Evolutionary conservation across 2,888 invertebrate genomes (phyloP).

Genomic region (Caenorhabditis sp.): DNA sequence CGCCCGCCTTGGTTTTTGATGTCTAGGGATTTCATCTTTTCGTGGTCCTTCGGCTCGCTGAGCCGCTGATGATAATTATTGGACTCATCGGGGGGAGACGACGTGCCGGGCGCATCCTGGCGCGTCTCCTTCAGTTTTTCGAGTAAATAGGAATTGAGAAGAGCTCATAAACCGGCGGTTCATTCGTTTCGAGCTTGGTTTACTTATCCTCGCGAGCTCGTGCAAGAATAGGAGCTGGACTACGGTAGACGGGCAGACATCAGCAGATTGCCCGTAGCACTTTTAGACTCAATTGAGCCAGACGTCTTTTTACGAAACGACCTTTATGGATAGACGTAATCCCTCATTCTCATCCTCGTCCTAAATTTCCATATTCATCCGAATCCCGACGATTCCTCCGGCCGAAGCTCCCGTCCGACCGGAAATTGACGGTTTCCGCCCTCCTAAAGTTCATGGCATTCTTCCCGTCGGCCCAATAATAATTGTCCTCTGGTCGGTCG

Average conservation of each 20-base stretch:
- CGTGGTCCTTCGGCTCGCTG: conserved; percentile 10
- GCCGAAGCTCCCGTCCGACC: neutral
- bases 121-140: conserved; percentile 24
- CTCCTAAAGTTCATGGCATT: conserved; percentile 19
- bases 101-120: conserved; percentile 31
- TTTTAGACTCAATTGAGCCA: too few species aligned
- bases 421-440: conserved; percentile 31
- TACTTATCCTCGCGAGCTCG: conserved; percentile 8
- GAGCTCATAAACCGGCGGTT: conserved; percentile 42
- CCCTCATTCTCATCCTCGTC: neutral
- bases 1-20: conserved; percentile 39
- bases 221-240: too few species aligned
- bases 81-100: conserved; percentile 16
- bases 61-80: conserved; percentile 37
- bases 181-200: conserved; percentile 20
- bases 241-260: too few species aligned
- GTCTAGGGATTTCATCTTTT: conserved; percentile 45
- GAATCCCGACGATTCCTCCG: neutral
- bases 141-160: conserved; percentile 16
- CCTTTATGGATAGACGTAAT: neutral
- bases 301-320: too few species aligned
- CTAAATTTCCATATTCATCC: too few species aligned
- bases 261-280: too few species aligned
- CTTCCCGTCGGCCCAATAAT: conserved; percentile 2
- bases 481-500: conserved; percentile 6